Conservation (phyloP, 2,797 vertebrate species). For the Ceryle rudis region DNA sequence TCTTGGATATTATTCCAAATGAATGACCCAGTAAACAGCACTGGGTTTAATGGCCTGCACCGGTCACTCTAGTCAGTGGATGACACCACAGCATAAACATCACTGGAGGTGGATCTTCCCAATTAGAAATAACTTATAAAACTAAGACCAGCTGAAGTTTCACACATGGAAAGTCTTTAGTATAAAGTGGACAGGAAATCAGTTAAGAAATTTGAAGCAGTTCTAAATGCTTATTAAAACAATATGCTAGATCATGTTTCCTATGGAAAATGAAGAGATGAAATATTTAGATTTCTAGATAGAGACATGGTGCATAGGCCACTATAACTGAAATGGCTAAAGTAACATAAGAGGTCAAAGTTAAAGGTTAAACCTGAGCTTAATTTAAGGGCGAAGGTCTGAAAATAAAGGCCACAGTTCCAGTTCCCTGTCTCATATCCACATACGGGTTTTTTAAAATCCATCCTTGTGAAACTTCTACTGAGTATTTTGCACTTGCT, state of each 20-base stretch:
- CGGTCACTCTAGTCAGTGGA: not conserved
- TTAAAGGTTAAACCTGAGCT: not conserved
- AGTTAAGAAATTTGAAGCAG: not conserved
- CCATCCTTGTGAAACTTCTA: not conserved
- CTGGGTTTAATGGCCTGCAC: slow-evolving; percentile 44
- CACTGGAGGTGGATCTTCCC: not conserved
- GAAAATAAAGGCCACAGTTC: not conserved
- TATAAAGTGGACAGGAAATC: not conserved
- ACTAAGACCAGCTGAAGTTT: not conserved
- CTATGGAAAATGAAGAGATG: not conserved
- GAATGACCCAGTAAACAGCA: slow-evolving; percentile 11
- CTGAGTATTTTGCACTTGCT: not conserved
- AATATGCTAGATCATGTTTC: not conserved
- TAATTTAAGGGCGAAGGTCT: not conserved
- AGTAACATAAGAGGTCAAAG: not conserved
- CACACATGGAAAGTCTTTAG: slow-evolving; percentile 7
- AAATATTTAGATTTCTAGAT: not conserved
- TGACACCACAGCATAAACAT: not conserved
- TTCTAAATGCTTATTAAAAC: not conserved
- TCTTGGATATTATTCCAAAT: slow-evolving; percentile 29
- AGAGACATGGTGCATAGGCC: not conserved
- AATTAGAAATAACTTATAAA: slow-evolving; percentile 5
- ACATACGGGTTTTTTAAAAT: not conserved
- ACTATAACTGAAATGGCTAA: not conserved
- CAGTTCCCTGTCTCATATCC: not conserved